Evolutionary conservation across 2,888 invertebrate species (phyloP), one percentile per base, ranked within the genome.

Genomic region (Acanthosepion pharaonis): DNA sequence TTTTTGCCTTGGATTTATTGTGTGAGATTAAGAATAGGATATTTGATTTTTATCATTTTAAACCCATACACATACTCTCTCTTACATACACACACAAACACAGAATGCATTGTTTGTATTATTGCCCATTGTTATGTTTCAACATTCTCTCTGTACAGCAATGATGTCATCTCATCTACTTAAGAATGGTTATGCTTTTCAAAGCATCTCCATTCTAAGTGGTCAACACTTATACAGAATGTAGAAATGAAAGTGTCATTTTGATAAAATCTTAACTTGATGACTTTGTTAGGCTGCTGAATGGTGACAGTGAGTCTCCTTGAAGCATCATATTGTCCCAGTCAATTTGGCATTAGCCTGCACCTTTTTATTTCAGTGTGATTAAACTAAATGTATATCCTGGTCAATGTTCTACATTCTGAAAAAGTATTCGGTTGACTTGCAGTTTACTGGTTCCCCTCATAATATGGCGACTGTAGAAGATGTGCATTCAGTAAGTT

Each of bases 361-460:
- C 49, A 93, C 48, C 15, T 93, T 93, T 93, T 93, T 93, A 93
- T 93, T 93, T 93, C 92, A 93, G 92, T 93, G 28, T 93, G 92
- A 93, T 53, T 51, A 51, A 49, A 93, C 92, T 93, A 49, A 93
- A 93, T 93, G 49, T 93, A 78, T 78, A 51, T 93, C 49, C 49
- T 93, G 92, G 92, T 93, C 92, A 93, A 49, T 93, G 92, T 93
- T 93, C 53, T 93, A 93, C 49, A 93, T 93, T 93, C 92, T 93
- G 92, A 93, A 93, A 93, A 93, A 93, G 92, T 93, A 93, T 93
- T 93, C 92, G 92, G 92, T 93, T 93, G 92, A 93, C 92, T 93
- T 93, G 92, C 92, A 93, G 92, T 93, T 93, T 93, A 93, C 92
- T 93, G 92, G 92, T 93, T 93, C 92, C 92, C 92, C 92, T 93